Evolutionary conservation across 2,888 invertebrate species (phyloP).

Genomic region (Andricus curvator): DNA sequence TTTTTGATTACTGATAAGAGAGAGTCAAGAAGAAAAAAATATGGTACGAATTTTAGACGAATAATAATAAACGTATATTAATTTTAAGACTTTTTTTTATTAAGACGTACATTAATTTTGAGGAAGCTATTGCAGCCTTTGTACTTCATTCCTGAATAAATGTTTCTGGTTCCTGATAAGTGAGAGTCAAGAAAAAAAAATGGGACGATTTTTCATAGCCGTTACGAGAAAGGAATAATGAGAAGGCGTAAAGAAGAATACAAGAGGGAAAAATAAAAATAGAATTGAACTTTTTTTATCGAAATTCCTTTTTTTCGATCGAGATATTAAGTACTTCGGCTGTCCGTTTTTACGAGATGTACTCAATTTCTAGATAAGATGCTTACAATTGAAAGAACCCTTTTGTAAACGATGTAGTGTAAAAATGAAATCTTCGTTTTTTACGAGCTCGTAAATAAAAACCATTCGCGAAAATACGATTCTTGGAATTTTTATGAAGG

Average conservation of each 20-base stretch:
- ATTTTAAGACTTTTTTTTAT: too few species aligned
- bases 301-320: slow-evolving; percentile 40
- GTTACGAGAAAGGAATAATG: slow-evolving; percentile 38
- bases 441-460: slow-evolving; percentile 14
- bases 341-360: slow-evolving; percentile 3
- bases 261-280: not conserved
- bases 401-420: not conserved
- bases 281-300: slow-evolving; percentile 13
- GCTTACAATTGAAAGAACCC: not conserved
- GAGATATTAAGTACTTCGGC: not conserved
- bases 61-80: too few species aligned
- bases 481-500: not conserved
- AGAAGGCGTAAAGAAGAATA: slow-evolving; percentile 37
- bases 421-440: not conserved
- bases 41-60: too few species aligned
- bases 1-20: too few species aligned
- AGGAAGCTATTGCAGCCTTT: not conserved
- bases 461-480: not conserved
- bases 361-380: not conserved
- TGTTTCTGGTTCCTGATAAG: not conserved
- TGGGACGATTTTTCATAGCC: not conserved
- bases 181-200: not conserved
- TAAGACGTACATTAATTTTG: not conserved
- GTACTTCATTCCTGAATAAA: not conserved
- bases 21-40: too few species aligned